Evolutionary conservation across 2,797 vertebrate genomes (phyloP).

Genomic region (Anas capensis): DNA sequence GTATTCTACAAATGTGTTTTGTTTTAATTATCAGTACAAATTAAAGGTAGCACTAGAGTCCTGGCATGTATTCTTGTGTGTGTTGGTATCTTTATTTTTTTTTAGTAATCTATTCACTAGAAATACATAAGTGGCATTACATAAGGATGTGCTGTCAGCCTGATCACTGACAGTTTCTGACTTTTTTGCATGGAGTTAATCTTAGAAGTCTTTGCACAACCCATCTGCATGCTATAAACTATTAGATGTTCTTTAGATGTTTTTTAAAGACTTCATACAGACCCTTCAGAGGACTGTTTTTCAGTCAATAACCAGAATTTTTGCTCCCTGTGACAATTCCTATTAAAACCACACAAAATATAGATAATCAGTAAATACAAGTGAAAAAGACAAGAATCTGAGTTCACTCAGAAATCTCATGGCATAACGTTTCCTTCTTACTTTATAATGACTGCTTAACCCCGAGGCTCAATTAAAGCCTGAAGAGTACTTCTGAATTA

Average conservation of each 20-base stretch:
- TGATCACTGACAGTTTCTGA: background rate
- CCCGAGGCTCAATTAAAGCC: background rate
- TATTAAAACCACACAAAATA: background rate
- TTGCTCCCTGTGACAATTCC: background rate
- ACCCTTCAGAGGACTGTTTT: background rate
- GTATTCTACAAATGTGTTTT: background rate
- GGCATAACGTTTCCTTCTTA: background rate
- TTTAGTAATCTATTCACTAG: background rate
- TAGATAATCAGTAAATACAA: background rate
- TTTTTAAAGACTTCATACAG: background rate
- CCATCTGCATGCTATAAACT: background rate
- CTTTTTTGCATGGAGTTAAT: background rate
- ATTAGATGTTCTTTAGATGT: background rate
- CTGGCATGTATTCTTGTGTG: background rate
- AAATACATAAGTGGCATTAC: background rate
- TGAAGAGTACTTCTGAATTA: slow-evolving; percentile 21
- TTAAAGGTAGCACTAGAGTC: background rate
- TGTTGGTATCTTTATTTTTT: background rate
- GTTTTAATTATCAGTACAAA: background rate
- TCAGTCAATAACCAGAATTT: background rate
- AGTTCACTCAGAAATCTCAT: background rate
- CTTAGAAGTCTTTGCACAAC: background rate
- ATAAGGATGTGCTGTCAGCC: background rate
- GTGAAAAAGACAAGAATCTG: background rate
- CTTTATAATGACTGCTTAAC: background rate